phyloP scores from a whole-genome alignment of 2,888 invertebrate species.

The Epirrhoe tristata region DNA sequence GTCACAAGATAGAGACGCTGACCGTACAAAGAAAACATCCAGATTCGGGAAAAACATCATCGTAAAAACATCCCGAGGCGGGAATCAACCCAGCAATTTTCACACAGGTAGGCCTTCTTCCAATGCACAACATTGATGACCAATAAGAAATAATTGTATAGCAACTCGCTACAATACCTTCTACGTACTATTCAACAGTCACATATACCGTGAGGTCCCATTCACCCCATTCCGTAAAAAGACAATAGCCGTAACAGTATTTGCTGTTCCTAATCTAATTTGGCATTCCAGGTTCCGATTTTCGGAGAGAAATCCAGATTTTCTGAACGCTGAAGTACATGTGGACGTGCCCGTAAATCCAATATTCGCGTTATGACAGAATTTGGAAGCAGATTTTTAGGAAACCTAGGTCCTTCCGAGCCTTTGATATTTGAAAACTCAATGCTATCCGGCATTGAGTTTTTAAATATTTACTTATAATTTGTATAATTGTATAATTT shows the following conservation, averaged over 20 bases:
- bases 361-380: slow-evolving; percentile 34
- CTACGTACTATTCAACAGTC: not conserved
- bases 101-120: no score
- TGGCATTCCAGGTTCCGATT: slow-evolving; percentile 9
- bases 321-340: slow-evolving; percentile 20
- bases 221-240: not conserved
- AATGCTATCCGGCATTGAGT: no score
- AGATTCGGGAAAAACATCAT: no score
- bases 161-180: no score
- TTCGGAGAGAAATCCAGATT: slow-evolving; percentile 19
- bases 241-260: not conserved
- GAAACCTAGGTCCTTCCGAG: slow-evolving; percentile 9
- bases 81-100: no score
- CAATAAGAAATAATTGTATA: no score
- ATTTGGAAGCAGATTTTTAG: slow-evolving; percentile 29
- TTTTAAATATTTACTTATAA: no score
- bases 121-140: no score
- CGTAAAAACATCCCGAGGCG: no score
- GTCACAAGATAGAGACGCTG: no score
- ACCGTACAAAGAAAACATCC: no score
- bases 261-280: slow-evolving; percentile 2
- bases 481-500: no score
- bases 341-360: slow-evolving; percentile 34
- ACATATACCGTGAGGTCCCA: not conserved
- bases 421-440: slow-evolving; percentile 15